A percentile compares a stretch with the other conserved stretches of the same genome.
Evolutionary conservation across 2,797 vertebrate genomes (phyloP).

Genomic region (Chromis chromis): DNA sequence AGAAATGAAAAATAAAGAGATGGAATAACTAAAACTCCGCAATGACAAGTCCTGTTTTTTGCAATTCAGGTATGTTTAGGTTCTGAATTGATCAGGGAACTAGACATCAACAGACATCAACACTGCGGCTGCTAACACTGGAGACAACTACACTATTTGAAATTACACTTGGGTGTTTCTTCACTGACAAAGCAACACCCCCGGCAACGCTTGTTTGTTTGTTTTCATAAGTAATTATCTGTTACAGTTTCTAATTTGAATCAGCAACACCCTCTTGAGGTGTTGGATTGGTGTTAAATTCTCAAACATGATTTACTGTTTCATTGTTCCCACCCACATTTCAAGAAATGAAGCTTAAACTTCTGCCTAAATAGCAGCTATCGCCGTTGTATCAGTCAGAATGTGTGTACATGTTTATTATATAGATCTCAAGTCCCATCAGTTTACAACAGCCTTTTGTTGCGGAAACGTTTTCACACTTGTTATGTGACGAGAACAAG

Average conservation of each 20-base stretch:
- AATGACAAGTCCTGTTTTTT: too few species aligned
- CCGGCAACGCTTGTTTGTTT: neutral
- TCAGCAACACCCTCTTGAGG: conserved; percentile 7
- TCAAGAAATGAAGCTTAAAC: neutral
- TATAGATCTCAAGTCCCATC: neutral
- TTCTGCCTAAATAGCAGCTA: conserved; percentile 2
- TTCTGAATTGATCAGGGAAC: too few species aligned
- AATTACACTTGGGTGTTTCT: neutral
- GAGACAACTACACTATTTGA: too few species aligned
- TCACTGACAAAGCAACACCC: neutral
- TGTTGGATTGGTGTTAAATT: conserved; percentile 11
- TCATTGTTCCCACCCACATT: conserved; percentile 7
- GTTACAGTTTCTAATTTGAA: conserved; percentile 9
- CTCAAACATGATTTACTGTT: neutral
- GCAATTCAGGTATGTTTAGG: too few species aligned
- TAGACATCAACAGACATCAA: too few species aligned
- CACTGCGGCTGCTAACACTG: too few species aligned
- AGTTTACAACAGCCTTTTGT: neutral
- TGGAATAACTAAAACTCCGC: too few species aligned
- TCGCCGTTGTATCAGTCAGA: neutral
- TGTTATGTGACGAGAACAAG: neutral
- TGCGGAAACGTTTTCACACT: neutral
- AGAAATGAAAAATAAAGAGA: too few species aligned
- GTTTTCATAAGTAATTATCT: neutral
- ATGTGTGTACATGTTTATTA: neutral